Evolutionary conservation across 2,888 invertebrate genomes (phyloP).

Genomic region (Clostera curtula): DNA sequence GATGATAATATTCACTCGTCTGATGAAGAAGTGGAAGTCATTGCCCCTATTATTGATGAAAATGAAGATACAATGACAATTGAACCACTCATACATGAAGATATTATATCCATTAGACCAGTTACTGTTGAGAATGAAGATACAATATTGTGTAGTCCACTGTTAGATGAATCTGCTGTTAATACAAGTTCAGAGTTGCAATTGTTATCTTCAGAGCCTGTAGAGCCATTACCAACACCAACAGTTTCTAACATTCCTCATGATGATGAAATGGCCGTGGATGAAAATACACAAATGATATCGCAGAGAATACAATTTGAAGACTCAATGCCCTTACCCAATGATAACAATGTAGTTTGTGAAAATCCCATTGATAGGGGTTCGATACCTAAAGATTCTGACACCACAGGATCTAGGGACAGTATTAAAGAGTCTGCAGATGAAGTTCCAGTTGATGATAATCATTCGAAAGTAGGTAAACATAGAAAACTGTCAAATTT

Average conservation of each 20-base stretch:
- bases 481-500: slow-evolving; percentile 37
- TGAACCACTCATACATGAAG: not conserved
- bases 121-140: not conserved
- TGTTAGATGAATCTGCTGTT: slow-evolving; percentile 3
- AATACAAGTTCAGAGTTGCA: not conserved
- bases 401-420: no score
- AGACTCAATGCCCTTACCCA: not conserved
- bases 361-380: no score
- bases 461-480: slow-evolving; percentile 14
- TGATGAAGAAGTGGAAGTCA: not conserved
- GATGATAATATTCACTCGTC: not conserved
- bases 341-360: no score
- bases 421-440: no score
- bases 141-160: not conserved
- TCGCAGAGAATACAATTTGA: slow-evolving; percentile 1
- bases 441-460: no score
- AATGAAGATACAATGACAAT: no score
- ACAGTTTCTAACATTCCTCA: not conserved
- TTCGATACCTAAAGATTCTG: no score
- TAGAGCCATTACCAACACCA: not conserved
- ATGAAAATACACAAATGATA: not conserved
- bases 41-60: not conserved
- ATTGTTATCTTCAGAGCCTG: not conserved
- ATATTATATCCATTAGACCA: no score
- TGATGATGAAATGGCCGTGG: not conserved